Percentiles rank a stretch among this genome's conserved stretches.
phyloP scores from a whole-genome alignment of 2,113 vertebrate genomes.

The Pycnonotus jocosus region DNA sequence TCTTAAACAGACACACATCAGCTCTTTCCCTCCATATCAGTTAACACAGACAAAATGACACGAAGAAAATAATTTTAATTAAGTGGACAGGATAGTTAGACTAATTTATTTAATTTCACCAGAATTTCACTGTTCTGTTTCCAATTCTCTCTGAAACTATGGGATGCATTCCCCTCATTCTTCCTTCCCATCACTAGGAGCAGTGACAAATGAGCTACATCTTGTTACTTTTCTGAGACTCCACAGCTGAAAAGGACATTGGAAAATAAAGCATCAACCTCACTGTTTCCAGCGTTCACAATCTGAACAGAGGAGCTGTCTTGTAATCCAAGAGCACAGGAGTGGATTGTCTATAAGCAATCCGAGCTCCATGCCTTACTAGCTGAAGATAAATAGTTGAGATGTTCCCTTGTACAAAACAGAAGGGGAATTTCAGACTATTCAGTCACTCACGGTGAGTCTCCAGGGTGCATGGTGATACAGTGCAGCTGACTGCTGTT shows the following conservation, averaged over 20 bases:
- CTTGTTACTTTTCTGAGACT: not conserved
- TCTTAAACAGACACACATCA: not conserved
- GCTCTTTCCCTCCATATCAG: not conserved
- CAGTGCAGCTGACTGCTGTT: not conserved
- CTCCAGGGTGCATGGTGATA: too few species aligned
- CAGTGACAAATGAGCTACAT: not conserved
- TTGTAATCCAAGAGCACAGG: not conserved
- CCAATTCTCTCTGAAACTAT: not conserved
- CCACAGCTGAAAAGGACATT: not conserved
- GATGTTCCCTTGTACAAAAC: not conserved
- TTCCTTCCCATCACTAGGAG: not conserved
- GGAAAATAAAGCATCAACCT: not conserved
- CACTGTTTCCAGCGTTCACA: not conserved
- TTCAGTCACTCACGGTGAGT: not conserved
- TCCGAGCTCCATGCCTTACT: not conserved
- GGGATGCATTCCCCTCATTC: not conserved
- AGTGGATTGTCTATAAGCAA: not conserved
- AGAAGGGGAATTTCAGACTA: not conserved
- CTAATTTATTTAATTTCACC: not conserved
- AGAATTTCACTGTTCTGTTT: not conserved
- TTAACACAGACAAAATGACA: not conserved
- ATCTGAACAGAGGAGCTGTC: not conserved
- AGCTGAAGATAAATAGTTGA: not conserved
- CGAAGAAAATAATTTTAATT: not conserved
- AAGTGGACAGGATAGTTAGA: not conserved